Evolutionary conservation across 2,797 vertebrate genomes (phyloP).

Genomic region (Rhodeus uyekii): DNA sequence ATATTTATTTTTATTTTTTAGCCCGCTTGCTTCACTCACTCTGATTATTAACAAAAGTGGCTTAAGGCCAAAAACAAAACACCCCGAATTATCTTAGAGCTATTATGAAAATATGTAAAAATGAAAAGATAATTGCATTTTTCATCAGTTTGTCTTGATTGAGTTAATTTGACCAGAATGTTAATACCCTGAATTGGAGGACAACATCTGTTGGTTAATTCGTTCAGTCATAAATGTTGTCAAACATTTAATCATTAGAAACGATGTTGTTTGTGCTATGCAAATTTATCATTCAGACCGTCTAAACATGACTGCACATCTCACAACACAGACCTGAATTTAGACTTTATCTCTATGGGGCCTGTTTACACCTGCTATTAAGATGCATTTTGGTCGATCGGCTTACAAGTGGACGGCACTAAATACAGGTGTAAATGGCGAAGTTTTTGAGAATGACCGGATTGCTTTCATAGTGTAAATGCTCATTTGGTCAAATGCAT

Average conservation of each 20-base stretch:
- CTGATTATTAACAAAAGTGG: background rate
- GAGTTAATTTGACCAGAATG: constrained; percentile 1
- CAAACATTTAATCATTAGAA: constrained; percentile 10
- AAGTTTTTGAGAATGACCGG: background rate
- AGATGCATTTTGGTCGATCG: background rate
- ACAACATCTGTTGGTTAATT: constrained; percentile 6
- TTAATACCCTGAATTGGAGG: background rate
- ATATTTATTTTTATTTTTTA: no score
- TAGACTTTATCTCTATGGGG: background rate
- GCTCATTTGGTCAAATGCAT: background rate
- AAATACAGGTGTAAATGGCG: background rate
- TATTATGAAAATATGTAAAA: constrained; percentile 19
- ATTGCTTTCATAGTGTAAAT: background rate
- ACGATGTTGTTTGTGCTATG: background rate
- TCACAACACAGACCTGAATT: background rate
- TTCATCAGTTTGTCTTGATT: constrained; percentile 4
- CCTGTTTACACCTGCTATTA: background rate
- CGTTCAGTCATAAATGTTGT: constrained; percentile 4
- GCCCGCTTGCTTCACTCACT: background rate
- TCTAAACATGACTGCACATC: background rate
- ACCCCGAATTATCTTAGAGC: background rate
- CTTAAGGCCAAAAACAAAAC: background rate
- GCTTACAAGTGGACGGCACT: background rate
- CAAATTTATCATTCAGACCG: background rate
- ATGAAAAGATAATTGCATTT: background rate